A percentile compares a stretch with the other conserved stretches of the same genome.
Evolutionary conservation across 1,140 invertebrate species (phyloP).

Genomic region (Thaumetopoea pityocampa): DNA sequence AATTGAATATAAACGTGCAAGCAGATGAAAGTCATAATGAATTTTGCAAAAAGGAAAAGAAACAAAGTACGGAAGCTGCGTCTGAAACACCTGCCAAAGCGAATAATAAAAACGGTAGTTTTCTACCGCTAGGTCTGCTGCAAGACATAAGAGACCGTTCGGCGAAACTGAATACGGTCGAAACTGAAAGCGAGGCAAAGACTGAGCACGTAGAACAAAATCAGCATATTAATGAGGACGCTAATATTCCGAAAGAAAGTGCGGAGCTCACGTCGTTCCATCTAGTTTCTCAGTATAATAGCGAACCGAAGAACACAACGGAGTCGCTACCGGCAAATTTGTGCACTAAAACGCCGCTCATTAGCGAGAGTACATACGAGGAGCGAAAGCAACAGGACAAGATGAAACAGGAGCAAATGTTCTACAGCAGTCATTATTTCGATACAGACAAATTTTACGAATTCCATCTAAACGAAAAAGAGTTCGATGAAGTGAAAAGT

Average conservation of each 20-base stretch:
- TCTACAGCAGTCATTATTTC: conserved; percentile 76
- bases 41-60: conserved; percentile 64
- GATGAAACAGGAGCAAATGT: conserved; percentile 73
- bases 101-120: conserved; percentile 65
- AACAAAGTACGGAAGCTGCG: conserved; percentile 44
- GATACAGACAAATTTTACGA: conserved; percentile 87
- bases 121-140: conserved; percentile 77
- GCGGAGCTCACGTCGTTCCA: conserved; percentile 70
- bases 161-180: conserved; percentile 65
- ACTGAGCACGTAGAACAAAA: conserved; percentile 44
- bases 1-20: conserved; percentile 74
- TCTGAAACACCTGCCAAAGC: conserved; percentile 36
- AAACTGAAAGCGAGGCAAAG: conserved; percentile 58
- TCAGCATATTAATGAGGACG: conserved; percentile 64
- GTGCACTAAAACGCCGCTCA: conserved; percentile 63
- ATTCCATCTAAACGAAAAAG: conserved; percentile 88
- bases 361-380: conserved; percentile 82
- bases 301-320: conserved; percentile 50
- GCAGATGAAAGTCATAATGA: conserved; percentile 67
- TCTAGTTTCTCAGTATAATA: conserved; percentile 70
- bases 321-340: conserved; percentile 44
- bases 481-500: conserved; percentile 76
- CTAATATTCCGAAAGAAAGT: conserved; percentile 67
- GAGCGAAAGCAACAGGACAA: conserved; percentile 77
- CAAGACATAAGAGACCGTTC: conserved; percentile 79